Evolutionary conservation across 1,140 invertebrate genomes (phyloP).

Genomic region (Drosophila pseudoobscura): DNA sequence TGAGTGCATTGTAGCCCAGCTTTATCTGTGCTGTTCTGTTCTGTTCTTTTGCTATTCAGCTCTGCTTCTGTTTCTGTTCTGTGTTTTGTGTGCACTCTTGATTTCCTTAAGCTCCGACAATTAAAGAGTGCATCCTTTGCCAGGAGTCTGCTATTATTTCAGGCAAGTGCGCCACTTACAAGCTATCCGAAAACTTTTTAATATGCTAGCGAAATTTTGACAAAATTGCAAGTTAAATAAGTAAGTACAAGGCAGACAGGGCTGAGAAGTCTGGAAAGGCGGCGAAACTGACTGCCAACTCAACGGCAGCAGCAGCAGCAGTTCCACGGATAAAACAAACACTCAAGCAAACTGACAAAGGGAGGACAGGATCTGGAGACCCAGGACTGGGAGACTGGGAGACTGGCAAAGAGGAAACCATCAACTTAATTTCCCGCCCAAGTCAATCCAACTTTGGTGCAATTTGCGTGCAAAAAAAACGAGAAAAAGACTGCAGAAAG

Average conservation of each 20-base stretch:
- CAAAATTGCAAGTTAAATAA: conserved; percentile 66
- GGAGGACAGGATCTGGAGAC: conserved; percentile 1
- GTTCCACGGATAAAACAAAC: conserved; percentile 43
- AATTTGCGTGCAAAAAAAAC: conserved; percentile 75
- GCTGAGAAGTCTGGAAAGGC: conserved; percentile 22
- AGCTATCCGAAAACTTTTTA: conserved; percentile 59
- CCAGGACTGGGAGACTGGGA: conserved; percentile 8
- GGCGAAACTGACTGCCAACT: conserved; percentile 1
- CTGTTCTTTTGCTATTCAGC: neutral
- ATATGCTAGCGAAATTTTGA: conserved; percentile 60
- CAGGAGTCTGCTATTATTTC: conserved; percentile 55
- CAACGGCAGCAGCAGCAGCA: neutral
- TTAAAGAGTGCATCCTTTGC: conserved; percentile 43
- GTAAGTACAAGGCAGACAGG: conserved; percentile 38
- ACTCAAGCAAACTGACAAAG: conserved; percentile 41
- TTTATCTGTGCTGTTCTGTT: conserved; percentile 24
- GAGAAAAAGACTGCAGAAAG: conserved; percentile 19
- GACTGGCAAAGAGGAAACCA: conserved; percentile 47
- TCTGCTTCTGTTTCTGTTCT: conserved; percentile 10
- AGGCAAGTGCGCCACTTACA: conserved; percentile 52
- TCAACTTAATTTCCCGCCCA: conserved; percentile 78
- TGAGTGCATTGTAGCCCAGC: conserved; percentile 49
- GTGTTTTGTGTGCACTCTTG: conserved; percentile 52
- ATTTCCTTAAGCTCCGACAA: conserved; percentile 55
- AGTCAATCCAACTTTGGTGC: conserved; percentile 77